Base-by-base conservation (phyloP, 2,113 vertebrate genomes). In the Eulacestoma nigropectus region DNA sequence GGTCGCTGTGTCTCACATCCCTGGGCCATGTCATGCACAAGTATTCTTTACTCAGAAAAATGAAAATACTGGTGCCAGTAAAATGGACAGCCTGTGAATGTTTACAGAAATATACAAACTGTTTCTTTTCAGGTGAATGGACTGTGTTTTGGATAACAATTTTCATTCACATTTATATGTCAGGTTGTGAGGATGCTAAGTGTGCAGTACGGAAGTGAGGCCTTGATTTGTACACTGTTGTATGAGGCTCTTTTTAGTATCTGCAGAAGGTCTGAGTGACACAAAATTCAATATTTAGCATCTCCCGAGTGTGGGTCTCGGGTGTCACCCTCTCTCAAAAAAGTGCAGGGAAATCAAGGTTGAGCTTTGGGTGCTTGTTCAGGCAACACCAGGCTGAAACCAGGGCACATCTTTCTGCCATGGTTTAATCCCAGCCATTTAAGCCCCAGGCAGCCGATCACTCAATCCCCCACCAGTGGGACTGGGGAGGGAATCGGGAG, bases 381-480 rank as follows among this genome's bases (percentile, higher is more conserved):
- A 44, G 81, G 30, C 35, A 73, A 52, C 14, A 56, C 10, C 16
- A 65, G 32, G 18, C 11, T 92, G 50, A 69, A 90, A 83, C 11
- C 26, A 55, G 20, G 22, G 16, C 9, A 7, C 13, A 72, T 27
- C 33, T 27, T 67, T 44, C 39, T 67, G 42, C 19, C 26, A 6
- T 53, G 14, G 39, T 76, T 55, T 68, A 22, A 62, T 9, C 39
- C 47, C 55, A 60, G 53, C 7, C 21, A 32, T 4, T 21, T 49
- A 32, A 55, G 21, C 9, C 41, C 47, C n/a, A 32, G 5, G 25
- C 25, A 60, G 62, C n/a, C 0, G 0, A 35, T 25, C n/a, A n/a
- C 41, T 62, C 62, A 25, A 55, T 35, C 17, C 11, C 30, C 17
- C 26, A 62, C 6, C 47, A 47, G 55, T 0, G 1, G 26, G 47